A percentile compares a stretch with the other conserved stretches of the same genome.
These are phyloP conservation scores for Corythaixoides concolor DNA, from an alignment of 2,113 vertebrate species.

Conservation along the genomic window DNA sequence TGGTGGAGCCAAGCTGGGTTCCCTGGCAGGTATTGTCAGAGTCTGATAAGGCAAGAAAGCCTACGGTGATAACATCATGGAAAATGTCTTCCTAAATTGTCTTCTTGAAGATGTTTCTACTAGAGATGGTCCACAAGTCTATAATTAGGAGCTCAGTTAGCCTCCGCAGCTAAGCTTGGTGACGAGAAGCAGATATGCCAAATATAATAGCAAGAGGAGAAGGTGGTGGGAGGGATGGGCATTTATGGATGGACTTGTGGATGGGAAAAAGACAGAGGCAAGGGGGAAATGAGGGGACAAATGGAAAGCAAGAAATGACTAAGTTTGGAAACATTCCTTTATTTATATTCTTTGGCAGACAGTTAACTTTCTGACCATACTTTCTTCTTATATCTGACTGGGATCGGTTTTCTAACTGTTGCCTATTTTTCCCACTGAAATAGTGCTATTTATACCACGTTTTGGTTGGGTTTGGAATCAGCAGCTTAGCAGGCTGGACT, in stretches of 20 bases:
- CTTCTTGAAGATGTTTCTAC: background rate
- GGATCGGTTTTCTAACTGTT: background rate
- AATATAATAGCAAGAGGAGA: background rate
- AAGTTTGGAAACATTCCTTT: background rate
- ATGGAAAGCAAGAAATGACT: background rate
- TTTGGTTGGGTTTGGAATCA: background rate
- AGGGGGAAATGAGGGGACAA: background rate
- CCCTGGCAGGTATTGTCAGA: background rate
- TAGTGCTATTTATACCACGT: background rate
- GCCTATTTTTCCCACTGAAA: background rate
- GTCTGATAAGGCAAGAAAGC: background rate
- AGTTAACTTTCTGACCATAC: background rate
- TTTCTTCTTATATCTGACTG: background rate
- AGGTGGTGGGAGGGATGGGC: background rate
- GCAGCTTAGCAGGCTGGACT: background rate
- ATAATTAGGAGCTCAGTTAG: background rate
- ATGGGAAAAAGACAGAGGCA: background rate
- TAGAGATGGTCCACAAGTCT: rapidly evolving
- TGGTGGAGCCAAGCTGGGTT: background rate
- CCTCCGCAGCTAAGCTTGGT: rapidly evolving
- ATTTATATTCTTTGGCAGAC: background rate
- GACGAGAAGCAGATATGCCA: background rate
- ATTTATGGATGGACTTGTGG: background rate
- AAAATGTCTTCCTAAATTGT: background rate
- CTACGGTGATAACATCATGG: rapidly evolving